Base-by-base conservation (phyloP, 2,797 vertebrate genomes). In the Vipera ursinii region DNA sequence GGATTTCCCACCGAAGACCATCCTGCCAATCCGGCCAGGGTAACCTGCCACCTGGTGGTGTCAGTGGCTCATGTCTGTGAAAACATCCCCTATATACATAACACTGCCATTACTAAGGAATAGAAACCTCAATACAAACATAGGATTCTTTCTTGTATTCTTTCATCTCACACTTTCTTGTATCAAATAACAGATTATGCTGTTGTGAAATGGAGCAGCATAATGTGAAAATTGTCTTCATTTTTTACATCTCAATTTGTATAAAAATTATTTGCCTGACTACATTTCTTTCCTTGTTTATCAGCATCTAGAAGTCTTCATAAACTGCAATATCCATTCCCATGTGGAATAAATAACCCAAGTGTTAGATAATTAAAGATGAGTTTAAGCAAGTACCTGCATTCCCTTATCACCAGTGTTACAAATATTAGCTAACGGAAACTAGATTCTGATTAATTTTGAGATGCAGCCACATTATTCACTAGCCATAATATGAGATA, bases 181-280 rank as follows among this genome's bases (percentile, higher is more conserved):
- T 17, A 88, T 56, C 88, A 88, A 57, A 38, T 15, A 28, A 78
- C 55, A 56, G 55, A 53, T 90, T 87, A 61, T 32, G 60, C 56
- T 48, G 32, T 60, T 82, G 56, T 93, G 86, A 93, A 93, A 88
- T 88, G 89, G 22, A 32, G 86, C 65, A 59, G 8, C 69, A 88
- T 57, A 91, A 65, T 32, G 6, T 91, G 86, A 91, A 91, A 93
- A 93, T 24, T 17, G 56, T 32, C 63, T 88, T 73, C 59, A 28
- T 38, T 63, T 88, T 61, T 88, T 88, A 82, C 2, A 5, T 48
- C 55, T 92, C 65, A 73, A 89, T 69, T 86, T 61, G 48, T 88
- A 17, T 90, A 61, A 82, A 93, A 88, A 88, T 61, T 69, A 91
- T n/a, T 88, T 90, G 53, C 55, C 89, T 88, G 26, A 53, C 51